A percentile compares a stretch with the other conserved stretches of the same genome.
Evolutionary conservation across 2,888 invertebrate genomes (phyloP).

Genomic region (Lampropteryx suffumata): DNA sequence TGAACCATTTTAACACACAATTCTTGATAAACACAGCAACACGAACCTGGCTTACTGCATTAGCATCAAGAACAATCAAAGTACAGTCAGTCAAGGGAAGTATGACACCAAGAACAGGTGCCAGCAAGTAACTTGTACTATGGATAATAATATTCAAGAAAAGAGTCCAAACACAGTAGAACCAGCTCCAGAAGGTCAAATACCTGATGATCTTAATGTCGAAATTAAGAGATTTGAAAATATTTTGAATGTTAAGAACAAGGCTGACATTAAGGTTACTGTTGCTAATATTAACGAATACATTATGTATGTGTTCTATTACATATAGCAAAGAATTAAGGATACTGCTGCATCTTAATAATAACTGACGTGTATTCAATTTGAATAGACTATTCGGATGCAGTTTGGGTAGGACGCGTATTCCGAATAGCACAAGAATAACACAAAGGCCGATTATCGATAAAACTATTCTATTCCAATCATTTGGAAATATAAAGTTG

Average conservation of each 20-base stretch:
- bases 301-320: not conserved
- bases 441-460: too few relatives aligned
- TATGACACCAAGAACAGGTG: not conserved
- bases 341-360: not conserved
- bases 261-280: constrained; percentile 1
- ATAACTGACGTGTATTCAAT: too few relatives aligned
- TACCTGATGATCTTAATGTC: not conserved
- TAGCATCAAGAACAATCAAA: constrained; percentile 10
- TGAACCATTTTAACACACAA: constrained; percentile 1
- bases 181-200: constrained; percentile 4
- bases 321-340: not conserved
- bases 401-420: not conserved
- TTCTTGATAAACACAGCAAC: not conserved
- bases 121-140: not conserved
- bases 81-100: not conserved
- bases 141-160: not conserved
- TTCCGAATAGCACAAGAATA: not conserved
- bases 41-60: not conserved
- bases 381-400: not conserved
- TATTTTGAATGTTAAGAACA: constrained; percentile 4
- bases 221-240: not conserved
- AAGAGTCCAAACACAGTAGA: constrained; percentile 1
- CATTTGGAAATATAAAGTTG: constrained; percentile 10
- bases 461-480: too few relatives aligned
- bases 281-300: not conserved